Evolutionary conservation across 1,140 invertebrate species (phyloP).

Genomic region (Diachasma alloeum): DNA sequence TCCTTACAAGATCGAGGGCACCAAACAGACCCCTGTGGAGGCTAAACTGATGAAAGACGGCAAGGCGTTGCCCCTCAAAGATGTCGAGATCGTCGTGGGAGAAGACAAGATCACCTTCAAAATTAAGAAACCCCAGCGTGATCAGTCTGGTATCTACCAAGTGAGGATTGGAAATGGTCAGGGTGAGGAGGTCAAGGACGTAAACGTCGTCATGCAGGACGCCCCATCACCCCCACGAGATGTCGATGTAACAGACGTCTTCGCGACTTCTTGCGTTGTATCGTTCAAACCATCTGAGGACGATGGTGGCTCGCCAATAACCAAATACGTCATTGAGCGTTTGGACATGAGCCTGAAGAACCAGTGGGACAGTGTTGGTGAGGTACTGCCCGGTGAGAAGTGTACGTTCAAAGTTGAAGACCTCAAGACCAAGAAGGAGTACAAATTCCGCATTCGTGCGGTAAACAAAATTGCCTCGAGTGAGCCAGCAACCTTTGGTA

Average conservation of each 20-base stretch:
- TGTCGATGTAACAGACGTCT: conserved; percentile 91
- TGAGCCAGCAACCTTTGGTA: conserved; percentile 87
- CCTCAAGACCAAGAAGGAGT: conserved; percentile 86
- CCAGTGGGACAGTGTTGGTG: conserved; percentile 86
- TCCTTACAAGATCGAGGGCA: conserved; percentile 92
- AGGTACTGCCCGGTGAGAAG: conserved; percentile 73
- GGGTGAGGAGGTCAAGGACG: conserved; percentile 85
- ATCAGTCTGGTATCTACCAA: conserved; percentile 84
- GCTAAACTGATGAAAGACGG: conserved; percentile 90
- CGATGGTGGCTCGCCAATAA: conserved; percentile 90
- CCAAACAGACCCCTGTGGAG: conserved; percentile 84
- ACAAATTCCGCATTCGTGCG: conserved; percentile 94
- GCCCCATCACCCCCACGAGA: conserved; percentile 87
- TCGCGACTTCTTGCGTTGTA: conserved; percentile 89
- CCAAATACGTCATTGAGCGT: conserved; percentile 94
- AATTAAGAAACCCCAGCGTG: conserved; percentile 86
- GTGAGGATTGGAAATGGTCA: conserved; percentile 87
- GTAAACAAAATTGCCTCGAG: conserved; percentile 90
- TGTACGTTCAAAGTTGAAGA: conserved; percentile 87
- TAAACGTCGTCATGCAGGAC: conserved; percentile 89
- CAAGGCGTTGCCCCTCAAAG: conserved; percentile 84
- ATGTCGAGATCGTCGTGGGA: conserved; percentile 87
- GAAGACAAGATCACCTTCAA: conserved; percentile 91
- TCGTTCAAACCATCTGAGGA: conserved; percentile 92
- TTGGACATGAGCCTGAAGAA: conserved; percentile 89